These are phyloP conservation scores for Drosophila hawaiiensis DNA, from an alignment of 2,888 invertebrate genomes.

Conservation along the genomic window DNA sequence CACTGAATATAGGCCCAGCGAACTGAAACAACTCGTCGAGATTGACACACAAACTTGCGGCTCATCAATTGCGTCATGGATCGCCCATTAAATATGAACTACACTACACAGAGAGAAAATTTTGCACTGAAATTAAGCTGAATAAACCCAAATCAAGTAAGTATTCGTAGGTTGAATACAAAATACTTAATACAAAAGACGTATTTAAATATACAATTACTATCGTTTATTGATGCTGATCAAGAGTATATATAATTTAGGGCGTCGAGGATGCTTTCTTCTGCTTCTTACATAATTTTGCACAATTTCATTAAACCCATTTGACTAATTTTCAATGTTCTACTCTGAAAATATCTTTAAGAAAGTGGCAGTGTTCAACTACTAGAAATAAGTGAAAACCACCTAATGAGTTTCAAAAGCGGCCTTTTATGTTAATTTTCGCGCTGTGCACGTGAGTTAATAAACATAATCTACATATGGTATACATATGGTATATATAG, in stretches of 20 bases:
- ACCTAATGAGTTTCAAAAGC: background rate
- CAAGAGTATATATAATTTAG: background rate
- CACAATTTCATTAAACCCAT: background rate
- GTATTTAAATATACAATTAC: background rate
- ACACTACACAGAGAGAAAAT: background rate
- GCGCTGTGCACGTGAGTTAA: background rate
- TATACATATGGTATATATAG: slow-evolving; percentile 1
- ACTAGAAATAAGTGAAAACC: background rate
- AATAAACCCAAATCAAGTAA: background rate
- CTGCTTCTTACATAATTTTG: background rate
- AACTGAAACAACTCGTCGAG: slow-evolving; percentile 11
- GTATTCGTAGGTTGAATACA: background rate
- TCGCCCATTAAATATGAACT: slow-evolving; percentile 11
- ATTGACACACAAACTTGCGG: slow-evolving; percentile 23
- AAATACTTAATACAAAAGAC: background rate
- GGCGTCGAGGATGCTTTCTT: background rate
- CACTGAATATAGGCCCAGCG: slow-evolving; percentile 3
- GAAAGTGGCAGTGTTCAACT: background rate
- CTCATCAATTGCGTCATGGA: slow-evolving; percentile 70
- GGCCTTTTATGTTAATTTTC: background rate
- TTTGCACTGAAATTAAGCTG: no score
- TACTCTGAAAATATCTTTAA: background rate
- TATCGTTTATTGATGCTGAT: background rate
- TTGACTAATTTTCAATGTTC: background rate
- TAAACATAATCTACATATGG: background rate